Evolutionary conservation across 2,113 vertebrate species (phyloP).

Genomic region (Setophaga petechia): DNA sequence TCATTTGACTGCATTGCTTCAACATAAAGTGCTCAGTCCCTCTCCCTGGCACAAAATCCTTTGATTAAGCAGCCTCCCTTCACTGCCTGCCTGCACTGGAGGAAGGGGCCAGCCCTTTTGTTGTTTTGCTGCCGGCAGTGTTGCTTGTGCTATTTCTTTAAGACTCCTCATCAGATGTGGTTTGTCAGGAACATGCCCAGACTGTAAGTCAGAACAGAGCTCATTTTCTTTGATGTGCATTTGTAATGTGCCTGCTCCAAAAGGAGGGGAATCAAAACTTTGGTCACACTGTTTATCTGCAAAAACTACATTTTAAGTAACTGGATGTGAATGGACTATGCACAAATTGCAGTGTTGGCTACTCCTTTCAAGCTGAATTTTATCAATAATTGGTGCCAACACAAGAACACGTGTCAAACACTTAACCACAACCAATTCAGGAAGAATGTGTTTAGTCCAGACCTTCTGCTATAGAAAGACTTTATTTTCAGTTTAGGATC

Average conservation of each 20-base stretch:
- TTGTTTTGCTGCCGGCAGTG: conserved; percentile 34
- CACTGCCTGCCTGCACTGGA: background rate
- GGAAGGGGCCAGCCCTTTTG: conserved; percentile 39
- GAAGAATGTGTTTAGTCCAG: background rate
- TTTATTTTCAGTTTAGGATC: background rate
- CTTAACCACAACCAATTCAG: background rate
- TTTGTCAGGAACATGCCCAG: conserved; percentile 59
- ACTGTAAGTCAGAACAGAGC: conserved; percentile 53
- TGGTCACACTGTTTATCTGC: conserved; percentile 20
- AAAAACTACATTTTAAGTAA: conserved; percentile 12
- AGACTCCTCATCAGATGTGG: conserved; percentile 56
- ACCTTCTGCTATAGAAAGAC: background rate
- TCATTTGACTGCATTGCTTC: background rate
- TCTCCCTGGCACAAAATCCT: conserved; percentile 9
- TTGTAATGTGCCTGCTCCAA: conserved; percentile 45
- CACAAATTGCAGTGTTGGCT: background rate
- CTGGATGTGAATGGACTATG: background rate
- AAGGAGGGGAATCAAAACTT: conserved; percentile 39
- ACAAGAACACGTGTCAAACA: background rate
- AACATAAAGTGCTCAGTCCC: background rate
- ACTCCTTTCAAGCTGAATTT: background rate
- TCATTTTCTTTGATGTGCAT: conserved; percentile 55
- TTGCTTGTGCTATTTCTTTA: conserved; percentile 49
- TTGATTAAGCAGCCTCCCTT: conserved; percentile 4
- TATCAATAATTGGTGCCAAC: conserved; percentile 10